These are phyloP conservation scores for Neodiprion lecontei DNA, from an alignment of 1,140 invertebrate genomes.

Conservation along the genomic window DNA sequence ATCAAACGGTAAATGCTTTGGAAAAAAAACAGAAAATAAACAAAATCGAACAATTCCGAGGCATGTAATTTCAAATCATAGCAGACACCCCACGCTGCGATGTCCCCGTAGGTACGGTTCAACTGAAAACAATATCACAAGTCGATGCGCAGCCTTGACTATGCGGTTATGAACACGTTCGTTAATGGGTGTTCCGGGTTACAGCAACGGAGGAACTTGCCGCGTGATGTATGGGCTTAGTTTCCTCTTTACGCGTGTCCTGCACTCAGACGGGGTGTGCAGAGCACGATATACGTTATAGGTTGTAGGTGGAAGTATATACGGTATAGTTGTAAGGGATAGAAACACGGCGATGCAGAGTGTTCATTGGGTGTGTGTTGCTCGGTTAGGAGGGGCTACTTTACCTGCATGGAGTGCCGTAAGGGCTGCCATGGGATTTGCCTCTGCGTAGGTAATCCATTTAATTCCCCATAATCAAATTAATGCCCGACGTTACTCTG, in stretches of 20 bases:
- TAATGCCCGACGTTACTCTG: not conserved
- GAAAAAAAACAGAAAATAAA: no score
- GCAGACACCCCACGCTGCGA: no score
- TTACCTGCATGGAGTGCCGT: not conserved
- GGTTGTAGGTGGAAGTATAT: not conserved
- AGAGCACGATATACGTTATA: not conserved
- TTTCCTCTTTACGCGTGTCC: conserved; percentile 2
- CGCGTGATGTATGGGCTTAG: conserved; percentile 1
- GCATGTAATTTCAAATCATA: no score
- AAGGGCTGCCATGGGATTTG: not conserved
- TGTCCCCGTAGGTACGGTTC: not conserved
- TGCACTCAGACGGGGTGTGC: not conserved
- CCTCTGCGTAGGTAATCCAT: not conserved
- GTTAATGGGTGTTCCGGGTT: not conserved
- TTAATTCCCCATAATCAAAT: conserved; percentile 3
- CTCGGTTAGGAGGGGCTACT: no score
- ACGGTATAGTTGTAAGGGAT: not conserved
- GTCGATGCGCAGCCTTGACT: not conserved
- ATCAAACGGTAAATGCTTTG: no score
- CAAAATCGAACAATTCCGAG: no score
- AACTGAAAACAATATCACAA: not conserved
- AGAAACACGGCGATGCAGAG: not conserved
- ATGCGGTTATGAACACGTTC: not conserved
- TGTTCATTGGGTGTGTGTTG: not conserved
- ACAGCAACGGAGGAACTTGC: not conserved